Evolutionary conservation across 23 tunicate species (phyloP), one percentile per base, ranked within the genome.

Genomic region (Styela clava): DNA sequence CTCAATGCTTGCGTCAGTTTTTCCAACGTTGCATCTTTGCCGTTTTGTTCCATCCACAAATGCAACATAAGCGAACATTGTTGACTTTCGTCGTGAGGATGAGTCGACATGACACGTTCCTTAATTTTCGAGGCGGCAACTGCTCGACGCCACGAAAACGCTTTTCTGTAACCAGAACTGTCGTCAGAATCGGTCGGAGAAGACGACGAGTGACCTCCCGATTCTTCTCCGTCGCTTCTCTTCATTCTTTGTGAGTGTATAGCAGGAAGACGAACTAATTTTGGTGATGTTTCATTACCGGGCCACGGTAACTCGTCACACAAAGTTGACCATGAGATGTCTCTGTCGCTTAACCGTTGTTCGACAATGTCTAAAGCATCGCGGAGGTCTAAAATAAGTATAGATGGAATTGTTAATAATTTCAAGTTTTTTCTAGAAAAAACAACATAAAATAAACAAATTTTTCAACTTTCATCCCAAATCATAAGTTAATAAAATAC

Each of bases 271-370:
- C 71, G 31, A 16, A 25, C 31, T 24, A 67, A 67, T 24, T 67
- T 29, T 27, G 30, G 31, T 67, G 71, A 67, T 19, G 16, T 67
- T 52, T 76, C 26, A 33, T 78, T 63, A 28, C 72, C 69, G 19
- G 97, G 87, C 97, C 97, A 91, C 25, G 78, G 73, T 29, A 91
- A 81, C 18, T 86, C 79, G 62, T 77, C 74, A 74, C 97, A 91
- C 52, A 91, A 80, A n/a, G 69, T 31, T 16, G 84, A 76, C 97
- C 97, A 91, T 68, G 85, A 86, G 2, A 87, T 61, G 51, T 78
- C 81, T 28, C 51, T 74, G 27, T 76, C 88, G 3, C 28, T 61
- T 26, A 91, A 35, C 2, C 90, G 78, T 18, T 70, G 70, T 63
- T 73, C 80, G n/a, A 86, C 86, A 16, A 86, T 31, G 16, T 84